phyloP scores from a whole-genome alignment of 1,140 invertebrate genomes.

The Apis cerana region DNA sequence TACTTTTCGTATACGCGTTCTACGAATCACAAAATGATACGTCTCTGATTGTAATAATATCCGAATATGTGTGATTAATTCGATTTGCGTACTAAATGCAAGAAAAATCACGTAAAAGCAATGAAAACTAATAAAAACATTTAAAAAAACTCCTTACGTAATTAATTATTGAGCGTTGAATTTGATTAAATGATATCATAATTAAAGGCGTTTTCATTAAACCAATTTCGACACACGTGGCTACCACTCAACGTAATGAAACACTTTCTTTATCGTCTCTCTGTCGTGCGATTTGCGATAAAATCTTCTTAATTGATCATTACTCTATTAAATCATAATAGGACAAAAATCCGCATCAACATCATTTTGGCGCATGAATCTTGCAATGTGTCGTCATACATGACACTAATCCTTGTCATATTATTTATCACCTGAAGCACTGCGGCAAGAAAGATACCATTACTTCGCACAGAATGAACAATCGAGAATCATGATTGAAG shows the following conservation, averaged over 20 bases:
- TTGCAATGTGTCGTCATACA: constrained; percentile 12
- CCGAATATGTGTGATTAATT: not conserved
- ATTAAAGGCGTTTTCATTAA: not conserved
- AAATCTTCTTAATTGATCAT: not conserved
- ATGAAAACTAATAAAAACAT: not conserved
- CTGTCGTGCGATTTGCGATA: not conserved
- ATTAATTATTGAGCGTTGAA: not conserved
- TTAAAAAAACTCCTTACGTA: not conserved
- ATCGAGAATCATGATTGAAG: not conserved
- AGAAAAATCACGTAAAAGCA: not conserved
- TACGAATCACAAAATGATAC: not conserved
- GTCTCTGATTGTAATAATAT: not conserved
- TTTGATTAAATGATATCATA: not conserved
- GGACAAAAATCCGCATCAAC: no score
- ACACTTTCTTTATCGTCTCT: not conserved
- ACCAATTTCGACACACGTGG: constrained; percentile 7
- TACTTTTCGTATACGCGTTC: not conserved
- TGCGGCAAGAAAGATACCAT: not conserved
- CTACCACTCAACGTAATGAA: not conserved
- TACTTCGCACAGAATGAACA: not conserved
- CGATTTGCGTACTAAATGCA: not conserved
- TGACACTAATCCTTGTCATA: not conserved
- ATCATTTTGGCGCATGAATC: not conserved
- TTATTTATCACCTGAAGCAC: not conserved
- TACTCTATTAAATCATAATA: not conserved